Evolutionary conservation across 2,113 vertebrate genomes (phyloP).

Genomic region (Turdus rufiventris): DNA sequence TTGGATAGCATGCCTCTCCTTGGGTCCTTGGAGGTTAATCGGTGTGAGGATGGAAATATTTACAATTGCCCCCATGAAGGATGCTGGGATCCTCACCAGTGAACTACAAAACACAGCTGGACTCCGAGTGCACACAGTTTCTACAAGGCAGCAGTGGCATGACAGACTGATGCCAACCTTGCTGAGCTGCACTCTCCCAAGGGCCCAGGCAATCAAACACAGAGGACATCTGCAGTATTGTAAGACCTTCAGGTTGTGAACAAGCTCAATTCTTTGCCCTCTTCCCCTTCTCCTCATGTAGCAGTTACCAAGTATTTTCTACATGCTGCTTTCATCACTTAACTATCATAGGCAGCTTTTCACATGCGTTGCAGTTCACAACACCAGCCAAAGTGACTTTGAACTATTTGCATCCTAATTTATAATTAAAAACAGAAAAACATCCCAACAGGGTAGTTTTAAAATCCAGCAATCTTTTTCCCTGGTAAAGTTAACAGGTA

Average conservation of each 20-base stretch:
- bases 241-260: not conserved
- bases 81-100: fast-evolving
- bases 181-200: not conserved
- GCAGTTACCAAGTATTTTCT: not conserved
- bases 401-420: conserved; percentile 12
- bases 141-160: not conserved
- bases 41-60: not conserved
- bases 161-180: not conserved
- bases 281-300: not conserved
- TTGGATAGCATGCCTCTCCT: not conserved
- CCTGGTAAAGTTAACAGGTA: not conserved
- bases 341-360: not conserved
- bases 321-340: not conserved
- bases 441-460: not conserved
- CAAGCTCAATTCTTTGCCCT: not conserved
- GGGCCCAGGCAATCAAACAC: not conserved
- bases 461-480: not conserved
- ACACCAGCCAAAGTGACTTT: not conserved
- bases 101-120: not conserved
- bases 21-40: not conserved
- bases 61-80: not conserved
- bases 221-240: not conserved
- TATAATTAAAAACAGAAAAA: conserved; percentile 15
- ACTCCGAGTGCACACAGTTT: fast-evolving
- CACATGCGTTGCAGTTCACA: not conserved